A percentile compares a stretch with the other conserved stretches of the same genome.
phyloP scores from a whole-genome alignment of 2,888 invertebrate genomes.

The Trissoscelio sp. region DNA sequence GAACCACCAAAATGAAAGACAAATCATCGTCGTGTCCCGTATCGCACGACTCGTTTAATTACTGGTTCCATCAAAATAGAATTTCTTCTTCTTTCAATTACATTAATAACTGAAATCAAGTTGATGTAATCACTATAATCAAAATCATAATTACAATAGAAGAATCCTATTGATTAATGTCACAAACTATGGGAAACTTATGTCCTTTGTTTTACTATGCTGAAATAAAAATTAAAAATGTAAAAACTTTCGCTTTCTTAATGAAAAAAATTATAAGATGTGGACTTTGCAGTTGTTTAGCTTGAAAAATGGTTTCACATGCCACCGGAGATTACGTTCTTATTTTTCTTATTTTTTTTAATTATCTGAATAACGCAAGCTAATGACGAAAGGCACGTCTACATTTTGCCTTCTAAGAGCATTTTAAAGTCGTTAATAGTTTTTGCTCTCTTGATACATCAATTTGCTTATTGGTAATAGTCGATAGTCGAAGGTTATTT shows the following conservation, averaged over 20 bases:
- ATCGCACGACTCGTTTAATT: conserved; percentile 52
- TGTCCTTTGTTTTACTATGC: conserved; percentile 1
- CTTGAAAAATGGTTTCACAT: background rate
- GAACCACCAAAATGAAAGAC: conserved; percentile 24
- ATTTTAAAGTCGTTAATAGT: conserved; percentile 34
- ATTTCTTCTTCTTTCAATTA: conserved; percentile 27
- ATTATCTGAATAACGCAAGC: background rate
- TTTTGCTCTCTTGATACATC: conserved; percentile 51
- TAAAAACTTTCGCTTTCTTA: background rate
- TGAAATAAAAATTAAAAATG: conserved; percentile 1
- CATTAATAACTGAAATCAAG: conserved; percentile 44
- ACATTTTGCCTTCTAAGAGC: conserved; percentile 13
- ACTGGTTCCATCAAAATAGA: conserved; percentile 25
- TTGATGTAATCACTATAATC: conserved; percentile 32
- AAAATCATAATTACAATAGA: conserved; percentile 15
- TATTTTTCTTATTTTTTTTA: background rate
- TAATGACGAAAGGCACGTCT: conserved; percentile 46
- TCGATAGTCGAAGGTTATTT: conserved; percentile 74
- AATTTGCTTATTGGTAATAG: conserved; percentile 71
- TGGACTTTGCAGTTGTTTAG: background rate
- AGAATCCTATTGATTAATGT: conserved; percentile 39
- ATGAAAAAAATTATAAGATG: background rate
- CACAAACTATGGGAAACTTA: background rate
- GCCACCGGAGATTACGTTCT: conserved; percentile 16
- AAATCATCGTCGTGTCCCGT: conserved; percentile 14